Base-by-base conservation (phyloP, 2,888 invertebrate genomes). In the Cerastoderma edule region DNA sequence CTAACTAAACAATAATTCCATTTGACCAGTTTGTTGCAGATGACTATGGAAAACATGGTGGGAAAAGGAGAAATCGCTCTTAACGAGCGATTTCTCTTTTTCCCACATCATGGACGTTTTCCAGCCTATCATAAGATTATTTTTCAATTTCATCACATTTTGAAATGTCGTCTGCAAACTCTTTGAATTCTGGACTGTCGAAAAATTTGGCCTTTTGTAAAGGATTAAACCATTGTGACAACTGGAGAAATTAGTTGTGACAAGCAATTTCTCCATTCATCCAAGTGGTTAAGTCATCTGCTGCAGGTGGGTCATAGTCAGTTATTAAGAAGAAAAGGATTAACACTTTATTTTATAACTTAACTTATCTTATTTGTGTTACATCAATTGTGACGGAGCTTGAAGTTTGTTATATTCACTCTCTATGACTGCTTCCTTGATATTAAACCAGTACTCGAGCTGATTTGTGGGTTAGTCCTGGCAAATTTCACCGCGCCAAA, bases 201-300 rank as follows among this genome's bases (percentile, higher is more conserved):
- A 50, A 50, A 10, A 5, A 3, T 1, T 10, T 2, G 5, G 50
- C n/a, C 2, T 50, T 50, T 22, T 1, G 50, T 19, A 50, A 22
- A 50, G 50, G 27, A 5, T 50, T 50, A n/a, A 50, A 22, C n/a
- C 22, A 4, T 53, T 53, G 5, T 22, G 53, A 24, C n/a, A 22
- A 24, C 2, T 22, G 53, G 24, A 53, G 53, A 53, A 53, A 53
- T 22, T 4, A 22, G 22, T 53, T n/a, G 24, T 24, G 2, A 24
- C 53, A n/a, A 53, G 53, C 53, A 53, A 22, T 53, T 53, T 53
- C 53, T 53, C 53, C 53, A 22, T 53, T 53, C 24, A 10, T 22
- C 53, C n/a, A n/a, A n/a, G n/a, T n/a, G n/a, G n/a, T n/a, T n/a
- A n/a, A n/a, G n/a, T n/a, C n/a, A n/a, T n/a, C n/a, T n/a, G n/a